Evolutionary conservation across 2,888 invertebrate species (phyloP).

Genomic region (Agrilus mali): DNA sequence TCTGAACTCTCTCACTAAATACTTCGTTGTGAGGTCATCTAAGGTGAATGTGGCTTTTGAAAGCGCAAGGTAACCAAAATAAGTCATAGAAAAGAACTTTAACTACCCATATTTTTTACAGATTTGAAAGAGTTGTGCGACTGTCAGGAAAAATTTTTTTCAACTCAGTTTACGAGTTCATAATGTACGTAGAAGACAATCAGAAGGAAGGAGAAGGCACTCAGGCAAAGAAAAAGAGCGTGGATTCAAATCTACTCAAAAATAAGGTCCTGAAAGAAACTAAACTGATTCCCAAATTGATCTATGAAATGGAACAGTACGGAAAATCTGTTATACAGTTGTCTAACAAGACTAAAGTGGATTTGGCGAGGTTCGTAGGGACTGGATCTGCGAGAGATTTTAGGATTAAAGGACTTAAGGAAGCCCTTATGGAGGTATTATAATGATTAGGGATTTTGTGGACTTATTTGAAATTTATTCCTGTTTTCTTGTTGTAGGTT

Average conservation of each 20-base stretch:
- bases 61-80: slow-evolving; percentile 33
- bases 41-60: slow-evolving; percentile 37
- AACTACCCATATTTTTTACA: slow-evolving; percentile 16
- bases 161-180: slow-evolving; percentile 41
- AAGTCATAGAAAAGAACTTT: no score
- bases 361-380: slow-evolving; percentile 42
- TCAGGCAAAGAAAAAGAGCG: slow-evolving; percentile 23
- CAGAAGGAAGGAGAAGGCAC: slow-evolving; percentile 25
- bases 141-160: slow-evolving; percentile 47
- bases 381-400: slow-evolving; percentile 54
- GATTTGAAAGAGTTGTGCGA: slow-evolving; percentile 44
- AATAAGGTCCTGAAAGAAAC: slow-evolving; percentile 47
- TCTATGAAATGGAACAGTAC: slow-evolving; percentile 53
- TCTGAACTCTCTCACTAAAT: slow-evolving; percentile 43
- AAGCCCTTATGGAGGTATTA: slow-evolving; percentile 4
- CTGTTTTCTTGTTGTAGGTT: no score
- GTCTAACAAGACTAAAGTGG: slow-evolving; percentile 46
- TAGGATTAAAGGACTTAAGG: slow-evolving; percentile 36
- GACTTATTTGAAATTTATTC: no score
- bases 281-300: slow-evolving; percentile 49
- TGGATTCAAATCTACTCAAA: slow-evolving; percentile 25
- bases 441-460: no score
- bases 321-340: slow-evolving; percentile 44
- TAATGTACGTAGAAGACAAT: slow-evolving; percentile 43
- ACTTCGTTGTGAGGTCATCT: slow-evolving; percentile 41